phyloP scores from a whole-genome alignment of 2,113 vertebrate genomes.

The Laticauda colubrina region DNA sequence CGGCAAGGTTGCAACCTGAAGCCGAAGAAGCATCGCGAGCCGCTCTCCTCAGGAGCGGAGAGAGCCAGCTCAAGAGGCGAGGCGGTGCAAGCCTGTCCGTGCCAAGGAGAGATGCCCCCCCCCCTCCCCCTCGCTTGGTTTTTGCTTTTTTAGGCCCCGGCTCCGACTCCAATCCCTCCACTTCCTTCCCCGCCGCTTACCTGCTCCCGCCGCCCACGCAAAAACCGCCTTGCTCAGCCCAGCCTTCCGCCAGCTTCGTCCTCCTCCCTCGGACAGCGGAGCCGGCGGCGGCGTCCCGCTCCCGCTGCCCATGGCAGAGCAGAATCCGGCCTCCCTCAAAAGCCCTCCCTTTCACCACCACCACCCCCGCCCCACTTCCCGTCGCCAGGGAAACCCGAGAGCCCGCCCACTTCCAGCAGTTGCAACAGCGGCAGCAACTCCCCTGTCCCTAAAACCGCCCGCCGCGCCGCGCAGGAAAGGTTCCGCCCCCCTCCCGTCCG shows the following conservation, averaged over 20 bases:
- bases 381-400: conserved; percentile 13
- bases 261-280: conserved; percentile 9
- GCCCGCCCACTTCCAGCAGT: conserved; percentile 7
- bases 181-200: conserved; percentile 36
- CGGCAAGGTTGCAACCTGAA: neutral
- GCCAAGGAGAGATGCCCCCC: neutral
- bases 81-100: neutral
- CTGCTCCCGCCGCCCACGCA: conserved; percentile 20
- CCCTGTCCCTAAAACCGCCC: neutral
- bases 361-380: neutral
- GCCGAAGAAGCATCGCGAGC: neutral
- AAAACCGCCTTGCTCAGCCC: neutral
- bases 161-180: rapidly evolving
- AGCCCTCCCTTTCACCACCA: neutral
- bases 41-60: neutral
- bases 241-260: neutral
- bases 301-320: neutral
- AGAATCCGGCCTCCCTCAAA: neutral
- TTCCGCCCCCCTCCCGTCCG: neutral
- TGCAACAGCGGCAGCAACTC: neutral
- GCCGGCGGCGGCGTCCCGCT: neutral
- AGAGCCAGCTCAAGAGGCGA: neutral
- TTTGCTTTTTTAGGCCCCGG: neutral
- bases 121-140: neutral
- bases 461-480: neutral